These are phyloP conservation scores for Beris morrisii DNA, from an alignment of 2,888 invertebrate species.

Conservation along the genomic window DNA sequence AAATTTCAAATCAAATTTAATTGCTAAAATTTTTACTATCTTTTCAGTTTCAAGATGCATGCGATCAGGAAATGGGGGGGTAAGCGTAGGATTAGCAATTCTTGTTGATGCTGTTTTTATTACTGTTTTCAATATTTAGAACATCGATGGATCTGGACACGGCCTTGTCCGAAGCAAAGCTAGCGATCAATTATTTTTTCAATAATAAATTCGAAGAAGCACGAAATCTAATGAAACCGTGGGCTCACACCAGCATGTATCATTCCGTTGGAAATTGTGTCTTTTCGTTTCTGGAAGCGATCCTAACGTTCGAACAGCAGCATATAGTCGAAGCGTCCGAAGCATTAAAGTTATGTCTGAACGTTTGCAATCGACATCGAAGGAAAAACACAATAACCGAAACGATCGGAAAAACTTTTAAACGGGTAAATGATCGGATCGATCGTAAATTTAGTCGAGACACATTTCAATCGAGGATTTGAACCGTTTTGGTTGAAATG, in stretches of 20 bases:
- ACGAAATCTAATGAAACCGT: slow-evolving; percentile 74
- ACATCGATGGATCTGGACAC: slow-evolving; percentile 46
- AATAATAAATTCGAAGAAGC: slow-evolving; percentile 89
- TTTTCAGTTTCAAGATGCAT: slow-evolving; percentile 35
- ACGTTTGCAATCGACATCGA: slow-evolving; percentile 69
- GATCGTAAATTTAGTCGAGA: neutral
- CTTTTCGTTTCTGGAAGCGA: slow-evolving; percentile 88
- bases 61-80: slow-evolving; percentile 25
- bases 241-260: slow-evolving; percentile 84
- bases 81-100: slow-evolving; percentile 2
- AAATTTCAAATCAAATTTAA: neutral
- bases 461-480: too few species aligned
- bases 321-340: slow-evolving; percentile 75
- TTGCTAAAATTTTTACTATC: too few species aligned
- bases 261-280: slow-evolving; percentile 88
- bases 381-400: slow-evolving; percentile 68
- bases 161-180: slow-evolving; percentile 75
- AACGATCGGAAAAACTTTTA: slow-evolving; percentile 79
- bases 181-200: slow-evolving; percentile 86
- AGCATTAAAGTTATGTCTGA: slow-evolving; percentile 74
- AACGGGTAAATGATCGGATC: slow-evolving; percentile 53
- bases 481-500: too few species aligned
- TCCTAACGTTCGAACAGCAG: slow-evolving; percentile 85
- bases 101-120: neutral
- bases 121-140: neutral